Evolutionary conservation across 2,888 invertebrate species (phyloP).

Genomic region (Stratiomys singularior): DNA sequence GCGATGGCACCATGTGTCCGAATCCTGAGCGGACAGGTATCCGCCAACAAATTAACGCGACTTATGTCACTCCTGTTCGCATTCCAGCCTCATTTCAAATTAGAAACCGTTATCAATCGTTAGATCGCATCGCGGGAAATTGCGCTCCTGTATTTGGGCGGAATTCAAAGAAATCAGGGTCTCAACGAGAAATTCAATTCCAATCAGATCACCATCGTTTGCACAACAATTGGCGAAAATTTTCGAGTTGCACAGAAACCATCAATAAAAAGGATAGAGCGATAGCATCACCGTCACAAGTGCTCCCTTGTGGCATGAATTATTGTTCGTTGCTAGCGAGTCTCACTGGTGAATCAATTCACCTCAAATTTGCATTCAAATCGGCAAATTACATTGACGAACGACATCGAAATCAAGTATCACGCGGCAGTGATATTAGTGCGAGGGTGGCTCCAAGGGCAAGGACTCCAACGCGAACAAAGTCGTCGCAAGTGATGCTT

Average conservation of each 20-base stretch:
- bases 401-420: slow-evolving; percentile 14
- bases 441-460: background rate
- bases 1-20: slow-evolving; percentile 50
- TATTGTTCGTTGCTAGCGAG: slow-evolving; percentile 23
- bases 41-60: slow-evolving; percentile 37
- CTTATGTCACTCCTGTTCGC: background rate
- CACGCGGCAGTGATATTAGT: background rate
- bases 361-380: slow-evolving; percentile 12
- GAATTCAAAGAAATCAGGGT: background rate
- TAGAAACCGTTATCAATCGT: background rate
- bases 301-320: slow-evolving; percentile 28
- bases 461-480: background rate
- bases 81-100: background rate
- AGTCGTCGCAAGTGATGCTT: slow-evolving; percentile 33
- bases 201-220: slow-evolving; percentile 23
- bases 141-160: background rate
- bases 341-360: background rate
- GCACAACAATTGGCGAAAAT: slow-evolving; percentile 3
- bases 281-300: background rate
- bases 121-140: background rate
- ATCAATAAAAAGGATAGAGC: background rate
- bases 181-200: background rate
- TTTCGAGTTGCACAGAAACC: background rate
- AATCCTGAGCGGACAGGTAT: slow-evolving; percentile 47
- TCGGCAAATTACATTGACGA: background rate